Conservation (phyloP, 2,888 invertebrate species). For the Cataglyphis albicans region DNA sequence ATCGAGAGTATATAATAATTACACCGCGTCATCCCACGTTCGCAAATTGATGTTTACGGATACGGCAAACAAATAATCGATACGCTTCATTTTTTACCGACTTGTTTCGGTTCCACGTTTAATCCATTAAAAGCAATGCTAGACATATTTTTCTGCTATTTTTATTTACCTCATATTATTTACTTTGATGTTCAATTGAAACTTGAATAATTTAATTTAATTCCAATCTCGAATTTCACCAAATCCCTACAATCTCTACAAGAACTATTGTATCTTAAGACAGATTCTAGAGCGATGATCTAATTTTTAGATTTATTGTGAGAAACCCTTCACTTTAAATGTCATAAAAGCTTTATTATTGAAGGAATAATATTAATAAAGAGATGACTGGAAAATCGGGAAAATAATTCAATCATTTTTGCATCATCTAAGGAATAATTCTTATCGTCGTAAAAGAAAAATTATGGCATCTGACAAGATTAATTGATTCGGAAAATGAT, state of each 20-base stretch:
- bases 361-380: not conserved
- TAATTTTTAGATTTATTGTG: too few relatives aligned
- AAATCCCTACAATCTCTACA: not conserved
- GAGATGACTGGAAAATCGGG: not conserved
- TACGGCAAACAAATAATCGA: constrained; percentile 33
- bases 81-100: constrained; percentile 11
- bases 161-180: not conserved
- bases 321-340: not conserved
- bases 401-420: constrained; percentile 21
- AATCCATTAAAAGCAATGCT: not conserved
- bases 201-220: too few relatives aligned
- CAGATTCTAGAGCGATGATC: not conserved
- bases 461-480: constrained; percentile 3
- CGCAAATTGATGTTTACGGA: constrained; percentile 3
- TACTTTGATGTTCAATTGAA: not conserved
- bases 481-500: constrained; percentile 38
- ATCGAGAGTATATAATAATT: constrained; percentile 16
- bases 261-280: not conserved
- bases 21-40: constrained; percentile 1
- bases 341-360: not conserved
- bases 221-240: not conserved
- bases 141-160: not conserved
- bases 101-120: not conserved
- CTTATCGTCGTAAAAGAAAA: not conserved
- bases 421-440: not conserved